Evolutionary conservation across 2,888 invertebrate genomes (phyloP), one percentile per base, ranked within the genome.

Genomic region (Aphrophora alni): DNA sequence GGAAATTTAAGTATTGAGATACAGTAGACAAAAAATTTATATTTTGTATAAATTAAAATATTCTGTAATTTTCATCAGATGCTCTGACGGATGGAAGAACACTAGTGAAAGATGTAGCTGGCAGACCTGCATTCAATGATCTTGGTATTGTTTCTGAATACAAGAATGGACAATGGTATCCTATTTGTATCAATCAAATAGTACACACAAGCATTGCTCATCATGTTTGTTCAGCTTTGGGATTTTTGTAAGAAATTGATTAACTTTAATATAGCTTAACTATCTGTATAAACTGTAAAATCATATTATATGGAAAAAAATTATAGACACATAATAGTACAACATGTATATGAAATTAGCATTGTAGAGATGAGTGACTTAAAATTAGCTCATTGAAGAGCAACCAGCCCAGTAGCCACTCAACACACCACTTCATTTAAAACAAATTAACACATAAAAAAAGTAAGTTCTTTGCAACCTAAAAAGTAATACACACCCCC

Each of bases 121-220:
- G 21, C n/a, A 33, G 69, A 0, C 77, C 80, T n/a, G 24, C 38
- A 17, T 59, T 93, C 7, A 90, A 89, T 82, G 87, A 89, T 76
- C 90, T 91, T 84, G 95, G 95, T 26, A 89, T 93, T 78, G 87
- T 95, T 75, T 91, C 93, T 0, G 90, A 90, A 85, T 92, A 92
- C 84, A 87, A 88, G n/a, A 88, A 90, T 28, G 92, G 92, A 1
- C 86, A 89, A 71, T 95, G 95, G 95, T 90, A 89, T 76, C 90
- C 93, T 0, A 88, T 92, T 0, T 95, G 95, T 86, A 89, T 91
- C 83, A 33, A 72, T 12, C 25, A 27, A 5, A 0, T 1, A 0
- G 24, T 38, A 17, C n/a, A 70, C 84, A 89, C 90, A 83, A 89
- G 90, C 81, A 84, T 90, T 12, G 92, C 92, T 0, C 87, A 87